Base-by-base conservation (phyloP, 2,888 invertebrate genomes). In the Podotricha telesiphe region DNA sequence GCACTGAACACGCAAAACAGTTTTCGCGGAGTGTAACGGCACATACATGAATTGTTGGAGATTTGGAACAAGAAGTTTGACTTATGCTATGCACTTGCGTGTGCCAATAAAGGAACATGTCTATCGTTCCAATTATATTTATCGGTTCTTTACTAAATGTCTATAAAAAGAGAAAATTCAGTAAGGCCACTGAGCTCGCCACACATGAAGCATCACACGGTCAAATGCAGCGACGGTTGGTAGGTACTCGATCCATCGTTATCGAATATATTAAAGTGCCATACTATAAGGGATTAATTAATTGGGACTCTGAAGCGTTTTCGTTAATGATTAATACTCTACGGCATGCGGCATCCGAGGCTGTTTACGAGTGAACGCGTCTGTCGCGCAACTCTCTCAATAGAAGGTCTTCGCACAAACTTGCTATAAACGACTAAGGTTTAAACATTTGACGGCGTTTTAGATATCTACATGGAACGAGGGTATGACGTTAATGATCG, bases 31-130 rank as follows among this genome's bases (percentile, higher is more conserved):
- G 81, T 85, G 80, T 87, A 85, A 88, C 91, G 88, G 89, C 88
- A 88, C 86, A 89, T 87, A 88, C 89, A 89, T 86, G 86, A 87
- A 88, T 86, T 88, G 87, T 89, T 89, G 92, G 93, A 93, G 93
- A 93, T 93, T 93, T 93, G 93, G 93, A 93, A 93, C 93, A 93
- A 92, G 93, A 93, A 93, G 93, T 93, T 87, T 91, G 87, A 90
- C 88, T 92, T 91, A 91, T 86, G 88, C 87, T 88, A 88, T 89
- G 93, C 93, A 93, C 92, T 93, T 92, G 86, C 88, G 89, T 93
- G 93, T 93, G 92, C 93, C 87, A 89, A 91, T 93, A 83, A 76
- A 84, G 91, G 92, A 91, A 90, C 91, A 82, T 82, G 86, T 88
- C 86, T 84, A 88, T 82, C 86, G 90, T 88, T 91, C 88, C 90